Evolutionary conservation across 1,140 invertebrate species (phyloP).

Genomic region (Gryon sp.): DNA sequence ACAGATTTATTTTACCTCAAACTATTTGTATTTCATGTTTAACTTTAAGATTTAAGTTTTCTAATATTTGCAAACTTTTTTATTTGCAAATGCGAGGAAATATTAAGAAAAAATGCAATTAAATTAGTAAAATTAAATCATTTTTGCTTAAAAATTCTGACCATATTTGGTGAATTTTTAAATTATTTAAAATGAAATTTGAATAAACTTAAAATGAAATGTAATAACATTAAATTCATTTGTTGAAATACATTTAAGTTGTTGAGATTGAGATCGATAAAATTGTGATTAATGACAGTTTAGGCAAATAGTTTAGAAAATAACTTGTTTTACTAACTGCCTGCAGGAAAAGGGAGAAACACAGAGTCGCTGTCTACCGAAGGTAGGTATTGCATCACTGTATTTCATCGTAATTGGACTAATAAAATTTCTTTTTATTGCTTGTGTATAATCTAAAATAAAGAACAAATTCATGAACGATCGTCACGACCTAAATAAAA

Average conservation of each 20-base stretch:
- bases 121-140: slow-evolving; percentile 10
- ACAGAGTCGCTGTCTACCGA: slow-evolving; percentile 81
- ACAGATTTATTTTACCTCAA: background rate
- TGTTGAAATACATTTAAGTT: slow-evolving; percentile 13
- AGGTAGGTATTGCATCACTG: slow-evolving; percentile 77
- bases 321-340: slow-evolving; percentile 79
- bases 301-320: slow-evolving; percentile 72
- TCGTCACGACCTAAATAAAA: slow-evolving; percentile 3
- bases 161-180: too few species aligned
- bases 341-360: slow-evolving; percentile 81
- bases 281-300: slow-evolving; percentile 74
- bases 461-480: slow-evolving; percentile 10
- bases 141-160: too few species aligned
- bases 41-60: too few species aligned
- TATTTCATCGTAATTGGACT: slow-evolving; percentile 33
- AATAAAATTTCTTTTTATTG: slow-evolving; percentile 19
- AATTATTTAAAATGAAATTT: slow-evolving; percentile 17
- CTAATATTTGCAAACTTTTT: too few species aligned
- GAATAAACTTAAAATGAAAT: background rate
- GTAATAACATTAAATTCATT: background rate
- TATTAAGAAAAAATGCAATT: slow-evolving; percentile 1
- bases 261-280: slow-evolving; percentile 38
- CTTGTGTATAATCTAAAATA: slow-evolving; percentile 9
- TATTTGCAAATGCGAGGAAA: slow-evolving; percentile 30
- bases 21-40: slow-evolving; percentile 1